Base-by-base conservation (phyloP, 2,888 invertebrate genomes). In the Macroteleia sp. region DNA sequence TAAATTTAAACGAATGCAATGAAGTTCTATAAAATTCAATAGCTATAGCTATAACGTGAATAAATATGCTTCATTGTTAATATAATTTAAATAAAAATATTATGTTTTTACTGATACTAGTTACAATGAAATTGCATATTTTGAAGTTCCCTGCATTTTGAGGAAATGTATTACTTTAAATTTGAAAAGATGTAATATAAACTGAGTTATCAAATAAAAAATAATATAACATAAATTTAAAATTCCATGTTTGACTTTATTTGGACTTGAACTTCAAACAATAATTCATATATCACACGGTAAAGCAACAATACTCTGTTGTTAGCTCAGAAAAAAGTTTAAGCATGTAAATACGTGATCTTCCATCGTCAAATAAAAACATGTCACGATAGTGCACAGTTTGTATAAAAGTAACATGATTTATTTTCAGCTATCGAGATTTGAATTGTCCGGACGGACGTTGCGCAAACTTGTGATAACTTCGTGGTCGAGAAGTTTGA, bases 281-380 rank as follows among this genome's bases (percentile, higher is more conserved):
- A 39, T 39, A 30, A 30, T 41, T 20, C 22, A 42, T 42, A 22
- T 17, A 25, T 10, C 48, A 41, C 19, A 36, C 30, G n/a, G 17
- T 14, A 39, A 36, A 48, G 28, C 39, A 50, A 44, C 16, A 28
- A 36, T 14, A 54, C 59, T 34, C 52, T 22, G 61, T 61, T 56
- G 61, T 74, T 74, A 74, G 70, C 78, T 70, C 64, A 66, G 57
- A 66, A 64, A 56, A 61, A 73, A 70, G 46, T 74, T 54, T 28
- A 61, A 61, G 64, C 52, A 16, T 79, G 78, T 79, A 79, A 66
- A 79, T 79, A 77, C n/a, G 56, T 56, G 67, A 79, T 66, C 74
- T 79, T 70, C 74, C 70, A 70, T 57, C 67, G 62, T 74, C 46
- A 46, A 64, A 59, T 50, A 20, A 62, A 69, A 30, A 36, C 59